These are phyloP conservation scores for Ptilonorhynchus violaceus DNA, from an alignment of 2,113 vertebrate species.

Conservation along the genomic window DNA sequence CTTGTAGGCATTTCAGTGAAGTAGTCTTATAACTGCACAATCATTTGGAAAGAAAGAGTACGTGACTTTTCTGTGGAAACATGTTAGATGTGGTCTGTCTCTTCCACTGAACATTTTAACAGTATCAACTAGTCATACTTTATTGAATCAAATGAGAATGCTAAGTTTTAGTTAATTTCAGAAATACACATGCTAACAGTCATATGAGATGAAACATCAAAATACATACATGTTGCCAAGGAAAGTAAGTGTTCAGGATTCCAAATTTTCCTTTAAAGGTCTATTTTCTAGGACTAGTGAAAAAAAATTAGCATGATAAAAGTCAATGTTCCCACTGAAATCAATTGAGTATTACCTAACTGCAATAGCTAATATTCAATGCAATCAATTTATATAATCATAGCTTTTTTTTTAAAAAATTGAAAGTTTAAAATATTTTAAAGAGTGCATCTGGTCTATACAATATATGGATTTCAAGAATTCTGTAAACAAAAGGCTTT, in stretches of 20 bases:
- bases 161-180: slow-evolving; percentile 17
- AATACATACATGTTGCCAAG: background rate
- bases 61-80: slow-evolving; percentile 33
- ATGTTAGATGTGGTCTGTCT: background rate
- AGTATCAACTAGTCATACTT: background rate
- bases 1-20: slow-evolving; percentile 67
- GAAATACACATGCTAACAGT: background rate
- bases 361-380: background rate
- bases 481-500: background rate
- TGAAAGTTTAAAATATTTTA: background rate
- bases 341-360: background rate
- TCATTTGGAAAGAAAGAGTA: slow-evolving; percentile 60
- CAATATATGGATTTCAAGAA: background rate
- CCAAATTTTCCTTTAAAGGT: background rate
- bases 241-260: background rate
- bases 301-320: background rate
- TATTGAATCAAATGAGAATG: background rate
- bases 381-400: background rate
- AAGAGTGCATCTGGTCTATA: background rate
- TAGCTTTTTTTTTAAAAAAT: background rate
- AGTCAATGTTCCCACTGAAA: background rate
- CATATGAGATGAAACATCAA: background rate
- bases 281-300: background rate
- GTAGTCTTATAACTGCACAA: slow-evolving; percentile 43
- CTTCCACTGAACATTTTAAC: slow-evolving; percentile 17